Evolutionary conservation across 1,140 invertebrate species (phyloP), one percentile per base, ranked within the genome.

Genomic region (Euwallacea fornicatus): DNA sequence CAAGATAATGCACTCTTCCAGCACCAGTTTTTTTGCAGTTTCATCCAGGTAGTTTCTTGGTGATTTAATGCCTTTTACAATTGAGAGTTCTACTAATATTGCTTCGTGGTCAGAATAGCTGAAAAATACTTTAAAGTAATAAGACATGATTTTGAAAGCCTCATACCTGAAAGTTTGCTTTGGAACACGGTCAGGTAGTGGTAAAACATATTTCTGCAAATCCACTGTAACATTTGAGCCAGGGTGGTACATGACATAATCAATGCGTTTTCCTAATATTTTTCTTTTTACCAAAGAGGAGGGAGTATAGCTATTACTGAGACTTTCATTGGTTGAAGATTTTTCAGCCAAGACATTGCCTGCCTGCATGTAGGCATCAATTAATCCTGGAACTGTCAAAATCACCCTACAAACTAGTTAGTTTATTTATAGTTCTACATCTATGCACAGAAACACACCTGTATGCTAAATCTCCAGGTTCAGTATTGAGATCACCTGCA

Each of bases 31-130:
- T 21, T 72, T 72, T n/a, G 55, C 33, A 15, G 7, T 13, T 11
- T 67, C 64, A 41, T 72, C 71, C 0, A 47, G 58, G 15, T 13
- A 50, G 9, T 55, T 58, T 43, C 54, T 72, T 7, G 10, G 9
- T 0, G 58, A 63, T 62, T 54, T 72, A 8, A 4, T 13, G 11
- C 43, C 64, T 44, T 44, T 66, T 10, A 13, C 46, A 16, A 72
- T 15, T 2, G 47, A 41, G 7, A 72, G 41, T 47, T 72, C 71
- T 2, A 72, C 71, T 81, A n/a, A 10, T 9, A 97, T 88, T n/a
- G 92, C 93, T 84, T 96, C 94, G 79, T 97, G 95, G 81, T 97
- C 95, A 0, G 94, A 96, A 82, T 90, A 96, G 78, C 93, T 94
- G 75, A 21, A 65, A 65, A 44, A 13, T 56, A 15, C 6, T 16